Evolutionary conservation across 2,797 vertebrate species (phyloP).

Genomic region (Florisuga fusca): DNA sequence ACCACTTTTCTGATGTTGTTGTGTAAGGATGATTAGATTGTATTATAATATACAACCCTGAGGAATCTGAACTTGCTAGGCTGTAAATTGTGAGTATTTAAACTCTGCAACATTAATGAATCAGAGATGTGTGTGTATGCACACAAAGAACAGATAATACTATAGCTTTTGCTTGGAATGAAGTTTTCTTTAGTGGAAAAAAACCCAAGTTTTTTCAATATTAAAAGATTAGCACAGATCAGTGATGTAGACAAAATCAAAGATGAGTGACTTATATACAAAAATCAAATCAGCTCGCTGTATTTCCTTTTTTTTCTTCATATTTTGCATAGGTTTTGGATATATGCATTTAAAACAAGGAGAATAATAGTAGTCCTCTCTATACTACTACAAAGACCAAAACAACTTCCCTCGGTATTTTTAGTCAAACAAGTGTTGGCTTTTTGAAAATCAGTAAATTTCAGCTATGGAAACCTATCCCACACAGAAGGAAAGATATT

Average conservation of each 20-base stretch:
- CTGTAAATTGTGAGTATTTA: not conserved
- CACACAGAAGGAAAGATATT: not conserved
- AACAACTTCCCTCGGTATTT: not conserved
- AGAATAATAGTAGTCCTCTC: not conserved
- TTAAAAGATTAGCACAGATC: not conserved
- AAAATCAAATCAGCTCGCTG: not conserved
- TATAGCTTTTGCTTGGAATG: not conserved
- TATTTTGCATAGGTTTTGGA: not conserved
- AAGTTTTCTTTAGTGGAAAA: not conserved
- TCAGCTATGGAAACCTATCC: not conserved
- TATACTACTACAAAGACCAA: not conserved
- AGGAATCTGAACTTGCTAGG: not conserved
- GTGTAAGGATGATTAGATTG: not conserved
- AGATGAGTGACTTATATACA: not conserved
- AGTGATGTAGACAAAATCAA: not conserved
- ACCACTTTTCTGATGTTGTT: not conserved
- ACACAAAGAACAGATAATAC: not conserved
- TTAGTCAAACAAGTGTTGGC: not conserved
- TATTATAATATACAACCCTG: not conserved
- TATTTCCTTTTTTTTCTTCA: not conserved
- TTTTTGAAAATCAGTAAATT: not conserved
- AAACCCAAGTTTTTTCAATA: fast-evolving
- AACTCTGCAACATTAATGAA: not conserved
- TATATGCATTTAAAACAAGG: not conserved
- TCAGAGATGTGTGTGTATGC: not conserved